These are phyloP conservation scores for Ganaspis brasiliensis DNA, from an alignment of 2,888 invertebrate genomes.

Conservation along the genomic window DNA sequence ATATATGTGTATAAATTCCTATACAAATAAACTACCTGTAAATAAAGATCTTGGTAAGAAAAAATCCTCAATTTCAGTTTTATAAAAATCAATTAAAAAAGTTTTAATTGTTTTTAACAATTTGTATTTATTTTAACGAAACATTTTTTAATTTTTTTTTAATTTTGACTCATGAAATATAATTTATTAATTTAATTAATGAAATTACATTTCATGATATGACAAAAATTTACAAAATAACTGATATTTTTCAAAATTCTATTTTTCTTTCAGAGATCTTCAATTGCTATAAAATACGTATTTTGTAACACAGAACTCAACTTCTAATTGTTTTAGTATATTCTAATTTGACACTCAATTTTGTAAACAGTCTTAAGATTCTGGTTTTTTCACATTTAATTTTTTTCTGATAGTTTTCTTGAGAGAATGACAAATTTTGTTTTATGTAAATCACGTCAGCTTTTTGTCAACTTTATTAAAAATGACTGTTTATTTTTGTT, in stretches of 20 bases:
- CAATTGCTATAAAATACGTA: constrained; percentile 8
- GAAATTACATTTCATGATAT: too few species aligned
- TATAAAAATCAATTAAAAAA: neutral
- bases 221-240: neutral
- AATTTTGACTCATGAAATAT: too few species aligned
- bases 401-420: constrained; percentile 62
- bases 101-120: too few species aligned
- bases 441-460: neutral
- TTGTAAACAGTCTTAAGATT: constrained; percentile 75
- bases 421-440: neutral
- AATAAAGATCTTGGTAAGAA: neutral
- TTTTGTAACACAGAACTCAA: constrained; percentile 40
- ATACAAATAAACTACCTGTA: neutral
- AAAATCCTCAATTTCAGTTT: neutral
- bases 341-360: constrained; percentile 75
- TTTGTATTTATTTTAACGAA: too few species aligned
- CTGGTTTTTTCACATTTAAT: constrained; percentile 69
- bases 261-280: constrained; percentile 33
- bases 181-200: too few species aligned
- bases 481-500: constrained; percentile 8
- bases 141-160: neutral
- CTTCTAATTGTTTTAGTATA: constrained; percentile 44
- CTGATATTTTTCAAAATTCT: neutral
- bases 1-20: constrained; percentile 28
- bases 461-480: too few species aligned